Conservation (phyloP, 1,140 invertebrate species). For the Scylla paramamosain region DNA sequence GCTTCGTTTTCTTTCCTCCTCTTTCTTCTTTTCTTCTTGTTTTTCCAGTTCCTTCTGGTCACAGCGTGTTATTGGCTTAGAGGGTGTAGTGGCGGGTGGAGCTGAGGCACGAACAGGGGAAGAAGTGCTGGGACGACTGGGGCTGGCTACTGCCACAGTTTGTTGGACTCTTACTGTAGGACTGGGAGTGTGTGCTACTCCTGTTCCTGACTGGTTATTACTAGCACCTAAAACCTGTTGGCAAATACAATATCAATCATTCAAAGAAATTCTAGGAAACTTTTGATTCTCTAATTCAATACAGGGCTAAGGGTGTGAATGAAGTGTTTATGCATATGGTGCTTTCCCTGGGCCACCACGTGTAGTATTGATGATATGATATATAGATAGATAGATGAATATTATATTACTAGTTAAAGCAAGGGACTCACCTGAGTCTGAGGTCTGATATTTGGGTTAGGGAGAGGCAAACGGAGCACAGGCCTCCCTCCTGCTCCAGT, state of each 20-base stretch:
- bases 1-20: conserved; percentile 80
- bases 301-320: too few species aligned
- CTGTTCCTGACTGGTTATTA: conserved; percentile 4
- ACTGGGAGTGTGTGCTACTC: not conserved
- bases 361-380: too few species aligned
- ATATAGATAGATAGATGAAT: too few species aligned
- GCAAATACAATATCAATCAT: not conserved
- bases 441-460: conserved; percentile 57
- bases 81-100: conserved; percentile 42
- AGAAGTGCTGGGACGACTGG: conserved; percentile 44
- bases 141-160: conserved; percentile 28
- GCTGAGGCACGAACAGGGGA: conserved; percentile 50
- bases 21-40: conserved; percentile 67
- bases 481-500: conserved; percentile 75
- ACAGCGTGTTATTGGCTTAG: conserved; percentile 48
- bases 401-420: too few species aligned
- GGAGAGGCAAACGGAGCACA: conserved; percentile 72
- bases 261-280: too few species aligned
- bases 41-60: conserved; percentile 49
- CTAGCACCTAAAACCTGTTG: conserved; percentile 2
- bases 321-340: too few species aligned
- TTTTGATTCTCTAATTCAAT: too few species aligned
- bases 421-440: conserved; percentile 59
- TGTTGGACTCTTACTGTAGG: not conserved
- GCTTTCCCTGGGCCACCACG: too few species aligned